These are phyloP conservation scores for Drosophila ironensis DNA, from an alignment of 1,140 invertebrate genomes.

Conservation along the genomic window DNA sequence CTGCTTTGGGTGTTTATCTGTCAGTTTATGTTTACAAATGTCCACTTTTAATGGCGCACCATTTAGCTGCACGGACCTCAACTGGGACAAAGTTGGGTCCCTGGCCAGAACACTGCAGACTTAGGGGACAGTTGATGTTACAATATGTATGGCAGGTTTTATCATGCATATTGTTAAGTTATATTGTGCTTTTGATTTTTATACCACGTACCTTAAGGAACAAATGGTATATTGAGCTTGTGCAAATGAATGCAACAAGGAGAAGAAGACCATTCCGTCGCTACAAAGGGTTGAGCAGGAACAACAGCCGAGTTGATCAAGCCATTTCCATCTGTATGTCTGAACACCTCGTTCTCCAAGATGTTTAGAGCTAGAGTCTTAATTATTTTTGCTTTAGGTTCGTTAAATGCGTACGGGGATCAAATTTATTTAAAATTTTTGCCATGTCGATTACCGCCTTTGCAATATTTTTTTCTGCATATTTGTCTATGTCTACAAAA, in stretches of 20 bases:
- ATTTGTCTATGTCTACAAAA: no score
- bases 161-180: conserved; percentile 47
- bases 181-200: conserved; percentile 22
- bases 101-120: neutral
- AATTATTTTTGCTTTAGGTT: no score
- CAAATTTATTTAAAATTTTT: no score
- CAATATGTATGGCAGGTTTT: conserved; percentile 10
- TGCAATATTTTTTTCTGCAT: no score
- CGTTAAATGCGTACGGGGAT: no score
- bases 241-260: neutral
- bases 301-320: no score
- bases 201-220: neutral
- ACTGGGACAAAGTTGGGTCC: neutral
- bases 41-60: conserved; percentile 74
- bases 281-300: no score
- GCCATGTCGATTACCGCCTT: no score
- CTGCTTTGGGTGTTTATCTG: conserved; percentile 72
- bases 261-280: no score
- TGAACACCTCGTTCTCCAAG: no score
- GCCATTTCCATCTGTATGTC: no score
- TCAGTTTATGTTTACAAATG: conserved; percentile 80
- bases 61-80: conserved; percentile 52
- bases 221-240: neutral
- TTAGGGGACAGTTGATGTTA: neutral
- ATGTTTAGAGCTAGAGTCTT: no score